A percentile compares a stretch with the other conserved stretches of the same genome.
phyloP scores from a whole-genome alignment of 2,797 vertebrate genomes.

The Chaunax sp. region DNA sequence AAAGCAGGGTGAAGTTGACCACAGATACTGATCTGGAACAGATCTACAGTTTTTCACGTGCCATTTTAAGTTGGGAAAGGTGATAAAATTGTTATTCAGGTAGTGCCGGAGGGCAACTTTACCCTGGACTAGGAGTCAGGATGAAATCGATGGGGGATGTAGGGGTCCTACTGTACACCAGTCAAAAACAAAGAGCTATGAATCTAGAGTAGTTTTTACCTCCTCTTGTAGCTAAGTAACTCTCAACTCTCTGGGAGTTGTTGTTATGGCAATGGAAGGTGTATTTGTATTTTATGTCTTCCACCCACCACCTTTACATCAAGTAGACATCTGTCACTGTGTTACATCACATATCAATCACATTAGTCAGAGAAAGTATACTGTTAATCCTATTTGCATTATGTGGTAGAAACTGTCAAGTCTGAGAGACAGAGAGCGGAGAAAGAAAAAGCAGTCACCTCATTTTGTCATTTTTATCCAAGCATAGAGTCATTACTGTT shows the following conservation, averaged over 20 bases:
- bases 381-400: constrained; percentile 54
- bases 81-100: constrained; percentile 32
- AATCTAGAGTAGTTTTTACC: constrained; percentile 77
- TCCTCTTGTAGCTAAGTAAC: constrained; percentile 75
- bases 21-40: constrained; percentile 54
- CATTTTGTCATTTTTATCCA: constrained; percentile 44
- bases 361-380: constrained; percentile 51
- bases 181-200: constrained; percentile 77
- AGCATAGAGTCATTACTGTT: constrained; percentile 33
- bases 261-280: constrained; percentile 75
- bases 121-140: constrained; percentile 43
- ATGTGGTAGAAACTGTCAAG: constrained; percentile 50
- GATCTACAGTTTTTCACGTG: constrained; percentile 38
- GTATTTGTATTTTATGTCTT: constrained; percentile 75
- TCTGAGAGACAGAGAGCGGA: constrained; percentile 28
- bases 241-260: constrained; percentile 52
- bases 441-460: constrained; percentile 32
- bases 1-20: constrained; percentile 61
- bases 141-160: constrained; percentile 16
- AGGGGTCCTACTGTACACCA: constrained; percentile 66
- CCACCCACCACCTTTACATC: constrained; percentile 67
- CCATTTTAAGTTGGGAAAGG: constrained; percentile 50
- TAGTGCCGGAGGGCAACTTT: constrained; percentile 54
- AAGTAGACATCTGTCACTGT: constrained; percentile 73
- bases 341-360: constrained; percentile 70